These are phyloP conservation scores for Leptobrachium ailaonicum DNA, from an alignment of 2,113 vertebrate species.

Conservation along the genomic window DNA sequence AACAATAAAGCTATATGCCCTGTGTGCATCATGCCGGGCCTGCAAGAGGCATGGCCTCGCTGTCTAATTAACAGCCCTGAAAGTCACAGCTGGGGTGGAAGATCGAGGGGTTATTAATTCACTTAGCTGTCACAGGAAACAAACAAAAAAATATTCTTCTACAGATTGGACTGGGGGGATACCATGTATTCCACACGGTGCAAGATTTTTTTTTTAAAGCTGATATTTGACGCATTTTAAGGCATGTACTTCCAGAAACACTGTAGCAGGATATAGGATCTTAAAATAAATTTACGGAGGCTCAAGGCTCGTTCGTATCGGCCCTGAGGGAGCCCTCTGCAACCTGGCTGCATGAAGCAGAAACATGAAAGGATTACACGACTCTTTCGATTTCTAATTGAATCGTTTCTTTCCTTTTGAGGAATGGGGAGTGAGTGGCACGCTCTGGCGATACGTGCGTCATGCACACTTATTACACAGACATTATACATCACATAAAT, in stretches of 20 bases:
- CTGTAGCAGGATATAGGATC: neutral
- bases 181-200: neutral
- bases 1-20: constrained; percentile 56
- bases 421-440: too few species aligned
- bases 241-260: constrained; percentile 10
- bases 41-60: constrained; percentile 55
- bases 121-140: constrained; percentile 87
- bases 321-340: too few species aligned
- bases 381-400: too few species aligned
- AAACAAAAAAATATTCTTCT: constrained; percentile 81
- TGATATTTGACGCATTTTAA: too few species aligned
- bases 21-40: constrained; percentile 70
- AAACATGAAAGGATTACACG: too few species aligned
- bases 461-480: too few species aligned
- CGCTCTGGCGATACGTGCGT: too few species aligned
- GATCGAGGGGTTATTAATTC: constrained; percentile 87
- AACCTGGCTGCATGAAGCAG: too few species aligned
- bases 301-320: too few species aligned
- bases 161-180: neutral
- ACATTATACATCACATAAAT: too few species aligned
- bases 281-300: neutral
- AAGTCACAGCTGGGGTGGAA: constrained; percentile 80
- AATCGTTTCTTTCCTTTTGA: too few species aligned
- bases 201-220: constrained; percentile 55
- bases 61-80: constrained; percentile 84